A percentile compares a stretch with the other conserved stretches of the same genome.
These are phyloP conservation scores for Sebastes iracundus DNA, from an alignment of 2,797 vertebrate species.

Conservation along the genomic window DNA sequence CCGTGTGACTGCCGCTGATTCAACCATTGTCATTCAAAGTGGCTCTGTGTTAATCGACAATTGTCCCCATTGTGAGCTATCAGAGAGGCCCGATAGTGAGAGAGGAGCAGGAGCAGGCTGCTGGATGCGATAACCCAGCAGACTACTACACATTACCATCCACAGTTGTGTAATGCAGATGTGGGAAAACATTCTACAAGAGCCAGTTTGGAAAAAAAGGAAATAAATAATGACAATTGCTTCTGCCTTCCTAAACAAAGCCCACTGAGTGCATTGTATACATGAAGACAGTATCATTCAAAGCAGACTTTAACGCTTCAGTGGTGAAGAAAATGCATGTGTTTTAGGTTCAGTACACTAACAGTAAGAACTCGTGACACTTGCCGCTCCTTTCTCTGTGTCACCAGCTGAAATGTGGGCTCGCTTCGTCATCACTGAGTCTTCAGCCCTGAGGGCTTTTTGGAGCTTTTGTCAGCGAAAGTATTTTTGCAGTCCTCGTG, in stretches of 20 bases:
- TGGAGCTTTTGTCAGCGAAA: not conserved
- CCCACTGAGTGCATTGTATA: slow-evolving; percentile 4
- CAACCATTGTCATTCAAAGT: slow-evolving; percentile 46
- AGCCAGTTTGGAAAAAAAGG: not conserved
- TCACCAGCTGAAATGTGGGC: not conserved
- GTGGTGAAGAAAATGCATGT: not conserved
- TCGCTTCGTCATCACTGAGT: not conserved
- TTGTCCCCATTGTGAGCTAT: slow-evolving; percentile 15
- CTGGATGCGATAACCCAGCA: not conserved
- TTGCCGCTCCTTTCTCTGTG: not conserved
- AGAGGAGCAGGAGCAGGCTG: not conserved
- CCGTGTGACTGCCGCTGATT: slow-evolving; percentile 19
- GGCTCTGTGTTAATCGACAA: slow-evolving; percentile 6
- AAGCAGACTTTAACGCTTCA: not conserved
- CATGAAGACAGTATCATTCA: slow-evolving; percentile 25
- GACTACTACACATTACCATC: not conserved
- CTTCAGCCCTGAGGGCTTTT: not conserved
- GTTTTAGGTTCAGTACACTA: not conserved
- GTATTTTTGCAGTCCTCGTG: not conserved
- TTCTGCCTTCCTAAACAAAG: not conserved
- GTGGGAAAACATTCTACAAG: not conserved
- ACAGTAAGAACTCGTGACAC: not conserved
- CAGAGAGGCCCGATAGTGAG: not conserved
- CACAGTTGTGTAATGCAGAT: not conserved
- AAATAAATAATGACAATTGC: slow-evolving; percentile 25